Percentiles rank a stretch among this genome's conserved stretches.
Evolutionary conservation across 1,140 invertebrate genomes (phyloP).

Genomic region (Drosophila funebris): DNA sequence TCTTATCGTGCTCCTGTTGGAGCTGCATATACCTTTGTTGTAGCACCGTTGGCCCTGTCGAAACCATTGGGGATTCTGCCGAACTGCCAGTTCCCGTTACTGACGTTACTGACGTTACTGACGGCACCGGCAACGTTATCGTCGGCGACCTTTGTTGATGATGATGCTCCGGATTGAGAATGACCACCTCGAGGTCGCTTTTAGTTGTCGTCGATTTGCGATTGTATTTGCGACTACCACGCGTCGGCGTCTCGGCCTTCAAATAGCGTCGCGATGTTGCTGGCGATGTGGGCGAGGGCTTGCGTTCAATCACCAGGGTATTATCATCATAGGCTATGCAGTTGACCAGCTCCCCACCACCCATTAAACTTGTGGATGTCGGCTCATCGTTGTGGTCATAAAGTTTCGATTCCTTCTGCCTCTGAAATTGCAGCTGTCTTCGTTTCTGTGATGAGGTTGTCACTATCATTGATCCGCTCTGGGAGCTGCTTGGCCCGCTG

Average conservation of each 20-base stretch:
- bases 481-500: slow-evolving; percentile 17
- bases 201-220: slow-evolving; percentile 54
- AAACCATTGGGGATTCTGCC: slow-evolving; percentile 11
- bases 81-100: slow-evolving; percentile 21
- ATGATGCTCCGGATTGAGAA: slow-evolving; percentile 61
- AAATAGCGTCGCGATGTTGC: slow-evolving; percentile 61
- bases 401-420: slow-evolving; percentile 68
- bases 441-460: slow-evolving; percentile 60
- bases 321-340: slow-evolving; percentile 75
- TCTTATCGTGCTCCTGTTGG: slow-evolving; percentile 75
- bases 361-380: slow-evolving; percentile 37
- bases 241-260: slow-evolving; percentile 66
- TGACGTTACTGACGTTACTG: background rate
- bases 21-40: slow-evolving; percentile 80
- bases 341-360: slow-evolving; percentile 62
- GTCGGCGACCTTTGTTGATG: slow-evolving; percentile 70
- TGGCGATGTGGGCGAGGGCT: slow-evolving; percentile 65
- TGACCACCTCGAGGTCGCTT: slow-evolving; percentile 64
- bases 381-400: slow-evolving; percentile 65
- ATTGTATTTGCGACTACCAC: slow-evolving; percentile 70
- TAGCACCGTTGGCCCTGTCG: slow-evolving; percentile 55
- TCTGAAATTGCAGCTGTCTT: slow-evolving; percentile 68
- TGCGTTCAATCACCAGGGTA: slow-evolving; percentile 66
- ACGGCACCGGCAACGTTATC: slow-evolving; percentile 65
- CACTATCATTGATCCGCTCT: background rate